Evolutionary conservation across 1,140 invertebrate genomes (phyloP), one percentile per base, ranked within the genome.

Genomic region (Drosophila elegans): DNA sequence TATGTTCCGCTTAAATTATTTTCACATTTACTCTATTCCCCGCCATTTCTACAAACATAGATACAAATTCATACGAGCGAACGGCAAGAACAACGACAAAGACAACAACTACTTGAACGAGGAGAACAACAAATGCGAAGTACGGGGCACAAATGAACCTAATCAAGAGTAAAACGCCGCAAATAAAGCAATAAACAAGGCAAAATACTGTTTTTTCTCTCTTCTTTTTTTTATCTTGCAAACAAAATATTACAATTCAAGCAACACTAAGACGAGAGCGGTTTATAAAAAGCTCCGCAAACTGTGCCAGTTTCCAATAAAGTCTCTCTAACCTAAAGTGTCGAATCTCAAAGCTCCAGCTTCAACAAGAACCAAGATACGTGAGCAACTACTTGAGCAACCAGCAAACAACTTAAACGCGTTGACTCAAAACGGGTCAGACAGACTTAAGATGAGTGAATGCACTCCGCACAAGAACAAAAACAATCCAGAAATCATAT

Each of bases 121-220:
- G 34, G 53, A 69, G 34, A 71, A 71, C 49, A 48, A 71, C 63
- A 71, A 77, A 84, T 72, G 64, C 61, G 80, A 86, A 81, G 78
- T 81, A 74, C 74, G 81, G 80, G 78, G 64, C 74, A 86, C 75
- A 89, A 89, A 89, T 83, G 76, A 89, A 89, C 84, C 84, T 89
- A 89, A 89, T 89, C 84, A 89, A 89, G 84, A 89, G 80, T 75
- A 88, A 80, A 85, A 85, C 76, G 76, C 72, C 77, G 84, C 84
- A 89, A 84, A 88, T 89, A 89, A 89, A 89, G 84, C 80, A 89
- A 89, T 88, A 84, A 88, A 88, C 83, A 88, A 88, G 79, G 80
- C 79, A 88, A 75, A 88, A 86, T 88, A 88, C 81, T 86, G 78
- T 81, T 84, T 84, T 80, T 56, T 36, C 1, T 36, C 3, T 32